These are phyloP conservation scores for Scaptomyza hsui DNA, from an alignment of 1,140 invertebrate genomes.

Conservation along the genomic window DNA sequence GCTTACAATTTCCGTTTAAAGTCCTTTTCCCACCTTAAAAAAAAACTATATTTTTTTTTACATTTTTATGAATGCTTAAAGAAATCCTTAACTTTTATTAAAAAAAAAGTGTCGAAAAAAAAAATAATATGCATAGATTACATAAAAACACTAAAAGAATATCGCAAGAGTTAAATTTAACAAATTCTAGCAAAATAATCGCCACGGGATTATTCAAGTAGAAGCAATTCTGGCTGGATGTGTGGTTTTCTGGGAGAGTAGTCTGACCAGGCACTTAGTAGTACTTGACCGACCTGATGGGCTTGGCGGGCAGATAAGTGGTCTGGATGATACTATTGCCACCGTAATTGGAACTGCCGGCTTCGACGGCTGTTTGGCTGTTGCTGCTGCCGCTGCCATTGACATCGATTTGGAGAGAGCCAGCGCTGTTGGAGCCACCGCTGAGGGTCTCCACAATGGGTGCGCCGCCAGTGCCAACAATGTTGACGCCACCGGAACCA, in stretches of 20 bases:
- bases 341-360: constrained; percentile 26
- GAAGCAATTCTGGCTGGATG: constrained; percentile 32
- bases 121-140: constrained; percentile 40
- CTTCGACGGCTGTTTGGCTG: constrained; percentile 1
- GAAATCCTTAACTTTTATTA: constrained; percentile 70
- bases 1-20: background rate
- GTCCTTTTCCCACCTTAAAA: background rate
- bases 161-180: constrained; percentile 30
- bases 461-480: constrained; percentile 65
- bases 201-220: constrained; percentile 23
- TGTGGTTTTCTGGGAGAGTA: background rate
- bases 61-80: constrained; percentile 73
- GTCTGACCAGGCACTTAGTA: background rate
- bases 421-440: background rate
- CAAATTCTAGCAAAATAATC: constrained; percentile 47
- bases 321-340: constrained; percentile 77
- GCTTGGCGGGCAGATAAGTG: constrained; percentile 72
- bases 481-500: constrained; percentile 50
- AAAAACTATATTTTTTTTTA: background rate
- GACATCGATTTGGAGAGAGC: constrained; percentile 26
- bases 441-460: constrained; percentile 32
- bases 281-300: constrained; percentile 64
- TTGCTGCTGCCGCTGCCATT: constrained; percentile 42
- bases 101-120: constrained; percentile 57
- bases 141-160: constrained; percentile 28